These are phyloP conservation scores for Paramisgurnus dabryanus DNA, from an alignment of 2,113 vertebrate genomes.

Conservation along the genomic window DNA sequence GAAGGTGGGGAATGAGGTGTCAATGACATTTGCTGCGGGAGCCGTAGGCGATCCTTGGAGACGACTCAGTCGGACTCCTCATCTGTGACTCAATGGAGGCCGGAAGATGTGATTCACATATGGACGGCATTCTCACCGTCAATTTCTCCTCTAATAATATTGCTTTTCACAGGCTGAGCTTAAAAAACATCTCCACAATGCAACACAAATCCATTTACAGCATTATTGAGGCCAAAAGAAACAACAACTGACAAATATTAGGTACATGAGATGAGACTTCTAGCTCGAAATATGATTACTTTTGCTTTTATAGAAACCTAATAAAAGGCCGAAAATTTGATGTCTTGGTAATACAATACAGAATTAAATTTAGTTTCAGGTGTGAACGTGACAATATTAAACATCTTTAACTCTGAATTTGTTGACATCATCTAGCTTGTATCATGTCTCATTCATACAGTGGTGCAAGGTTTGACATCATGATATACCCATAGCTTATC, in stretches of 20 bases:
- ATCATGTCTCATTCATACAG: too few relatives aligned
- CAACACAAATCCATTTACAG: constrained; percentile 35
- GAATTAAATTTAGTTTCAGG: neutral
- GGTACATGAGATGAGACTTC: constrained; percentile 47
- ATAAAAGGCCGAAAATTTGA: neutral
- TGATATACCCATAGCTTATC: too few relatives aligned
- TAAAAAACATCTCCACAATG: constrained; percentile 29
- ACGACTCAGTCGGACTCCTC: constrained; percentile 35
- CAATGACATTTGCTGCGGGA: constrained; percentile 45
- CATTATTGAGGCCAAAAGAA: neutral
- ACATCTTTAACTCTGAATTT: neutral
- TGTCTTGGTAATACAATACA: neutral
- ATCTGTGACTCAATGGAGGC: constrained; percentile 44
- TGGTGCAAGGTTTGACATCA: too few relatives aligned
- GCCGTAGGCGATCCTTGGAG: constrained; percentile 41
- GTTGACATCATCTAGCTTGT: neutral
- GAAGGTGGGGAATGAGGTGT: constrained; percentile 13
- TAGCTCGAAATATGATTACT: constrained; percentile 62
- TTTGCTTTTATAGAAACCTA: constrained; percentile 24
- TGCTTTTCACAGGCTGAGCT: neutral
- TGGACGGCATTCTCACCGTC: constrained; percentile 3
- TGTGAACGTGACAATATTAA: neutral
- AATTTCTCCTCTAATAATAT: constrained; percentile 6
- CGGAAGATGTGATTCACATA: constrained; percentile 35
- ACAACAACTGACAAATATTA: constrained; percentile 5